Percentiles rank a stretch among this genome's conserved stretches.
phyloP scores from a whole-genome alignment of 2,888 invertebrate species.

The Galeopsomyia nigrocyanea region DNA sequence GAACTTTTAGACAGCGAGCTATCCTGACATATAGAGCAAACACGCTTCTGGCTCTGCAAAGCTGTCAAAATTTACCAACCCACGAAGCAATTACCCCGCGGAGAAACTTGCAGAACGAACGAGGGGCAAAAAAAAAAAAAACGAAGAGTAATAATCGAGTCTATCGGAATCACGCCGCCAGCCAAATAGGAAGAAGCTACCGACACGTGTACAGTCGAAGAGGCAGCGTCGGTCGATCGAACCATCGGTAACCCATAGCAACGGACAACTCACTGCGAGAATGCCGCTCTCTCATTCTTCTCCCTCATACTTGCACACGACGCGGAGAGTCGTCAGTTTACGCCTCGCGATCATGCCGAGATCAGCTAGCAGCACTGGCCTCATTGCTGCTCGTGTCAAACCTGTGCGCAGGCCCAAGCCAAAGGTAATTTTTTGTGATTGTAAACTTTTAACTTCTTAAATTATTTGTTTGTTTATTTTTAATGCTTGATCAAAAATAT shows the following conservation, averaged over 20 bases:
- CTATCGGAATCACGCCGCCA: too few relatives aligned
- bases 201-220: too few relatives aligned
- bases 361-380: conserved; percentile 62
- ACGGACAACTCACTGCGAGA: background rate
- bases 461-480: background rate
- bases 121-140: too few relatives aligned
- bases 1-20: too few relatives aligned
- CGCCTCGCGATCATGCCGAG: conserved; percentile 56
- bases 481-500: background rate
- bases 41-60: too few relatives aligned
- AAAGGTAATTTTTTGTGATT: conserved; percentile 55
- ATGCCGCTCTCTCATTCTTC: background rate
- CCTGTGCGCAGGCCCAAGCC: conserved; percentile 59
- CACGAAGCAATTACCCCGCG: too few relatives aligned
- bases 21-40: too few relatives aligned
- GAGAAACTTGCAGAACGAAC: too few relatives aligned
- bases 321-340: too few relatives aligned
- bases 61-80: too few relatives aligned
- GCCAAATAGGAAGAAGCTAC: too few relatives aligned
- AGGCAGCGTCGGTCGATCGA: conserved; percentile 21
- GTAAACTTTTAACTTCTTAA: background rate
- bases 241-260: conserved; percentile 22
- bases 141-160: too few relatives aligned
- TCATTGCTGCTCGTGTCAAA: conserved; percentile 61
- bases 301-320: conserved; percentile 3